Evolutionary conservation across 2,888 invertebrate species (phyloP), one percentile per base, ranked within the genome.

Genomic region (Electrophaes corylata): DNA sequence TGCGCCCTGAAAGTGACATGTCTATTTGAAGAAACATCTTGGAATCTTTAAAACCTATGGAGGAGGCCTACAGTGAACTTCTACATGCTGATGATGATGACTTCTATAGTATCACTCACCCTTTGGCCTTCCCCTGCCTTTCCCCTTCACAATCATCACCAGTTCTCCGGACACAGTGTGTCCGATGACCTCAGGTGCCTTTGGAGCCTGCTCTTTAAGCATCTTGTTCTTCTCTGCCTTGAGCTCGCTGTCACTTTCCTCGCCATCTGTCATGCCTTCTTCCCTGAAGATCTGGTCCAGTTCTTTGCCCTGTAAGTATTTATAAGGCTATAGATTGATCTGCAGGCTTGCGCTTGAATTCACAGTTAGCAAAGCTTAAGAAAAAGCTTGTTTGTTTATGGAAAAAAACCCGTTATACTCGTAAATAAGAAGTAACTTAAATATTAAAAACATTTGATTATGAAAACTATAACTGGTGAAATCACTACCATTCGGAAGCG

Each of bases 221-320:
- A 65, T 11, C 8, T 62, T 50, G 0, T 16, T 18, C 0, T 69
- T 58, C 4, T 71, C 70, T 20, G 66, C 67, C 66, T 90, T 78
- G 0, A 71, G 50, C 1, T 91, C 91, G 1, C 73, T 74, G 8
- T 92, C 92, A 43, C 84, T 88, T 20, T 94, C 94, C 39, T 92
- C 92, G 29, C 92, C 94, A 54, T 95, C 95, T 20, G 93, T 94
- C 10, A 96, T 93, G 0, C 95, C 96, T 81, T 95, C 95, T 72
- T 95, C 94, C 70, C 93, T 93, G 67, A 95, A 94, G 66, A 96
- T 94, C 65, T 94, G 92, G 70, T 96, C 96, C 47, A 96, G 83
- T 81, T 96, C 96, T 79, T 95, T 95, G 3, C 96, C 96, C 93
- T 95, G 19, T 79, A 70, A 19, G 1, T 29, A 6, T 12, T 1